Evolutionary conservation across 2,797 vertebrate species (phyloP).

Genomic region (Eulemur albifrons): DNA sequence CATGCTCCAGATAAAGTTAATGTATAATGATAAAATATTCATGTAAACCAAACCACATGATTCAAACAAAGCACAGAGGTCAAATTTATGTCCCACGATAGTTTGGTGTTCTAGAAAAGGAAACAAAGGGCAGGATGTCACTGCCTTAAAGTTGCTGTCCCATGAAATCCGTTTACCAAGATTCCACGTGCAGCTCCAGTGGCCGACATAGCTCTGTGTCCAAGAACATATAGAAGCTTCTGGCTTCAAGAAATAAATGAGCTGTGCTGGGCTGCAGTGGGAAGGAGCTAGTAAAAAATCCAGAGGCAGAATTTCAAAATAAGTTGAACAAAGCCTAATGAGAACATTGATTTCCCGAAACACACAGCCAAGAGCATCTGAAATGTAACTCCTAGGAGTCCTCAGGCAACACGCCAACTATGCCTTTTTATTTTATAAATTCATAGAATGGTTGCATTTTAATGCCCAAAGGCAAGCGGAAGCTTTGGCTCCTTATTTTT

Average conservation of each 20-base stretch:
- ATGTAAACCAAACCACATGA: slow-evolving; percentile 1
- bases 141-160: not conserved
- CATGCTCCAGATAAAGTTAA: slow-evolving; percentile 51
- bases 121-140: not conserved
- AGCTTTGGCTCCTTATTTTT: not conserved
- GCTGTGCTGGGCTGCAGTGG: not conserved
- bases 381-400: slow-evolving; percentile 3
- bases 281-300: not conserved
- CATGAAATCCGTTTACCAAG: not conserved
- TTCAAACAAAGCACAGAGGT: slow-evolving; percentile 18
- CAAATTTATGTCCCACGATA: not conserved
- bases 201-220: not conserved
- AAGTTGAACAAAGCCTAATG: slow-evolving; percentile 29
- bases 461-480: not conserved
- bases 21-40: slow-evolving; percentile 53
- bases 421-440: slow-evolving; percentile 39
- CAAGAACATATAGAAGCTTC: not conserved
- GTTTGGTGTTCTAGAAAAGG: not conserved
- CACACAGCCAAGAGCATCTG: not conserved
- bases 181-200: not conserved
- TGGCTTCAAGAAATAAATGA: slow-evolving; percentile 30
- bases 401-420: not conserved
- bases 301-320: slow-evolving; percentile 37
- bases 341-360: slow-evolving; percentile 50
- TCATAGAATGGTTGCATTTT: not conserved